These are phyloP conservation scores for Bos taurus DNA, from an alignment of 2,113 vertebrate genomes.

Conservation along the genomic window ARS-UCD2.0 NC_037351.1:3664501-3665000, in stretches of 20 bases:
- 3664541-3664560: neutral
- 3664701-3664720: rapidly evolving
- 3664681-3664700: rapidly evolving
- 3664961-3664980: neutral
- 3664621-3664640: neutral
- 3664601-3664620: neutral
- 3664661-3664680: neutral
- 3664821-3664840: neutral
- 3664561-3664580: neutral
- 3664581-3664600: rapidly evolving
- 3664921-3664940: neutral
- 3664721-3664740: neutral
- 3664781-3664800: neutral
- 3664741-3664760: neutral
- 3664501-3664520: neutral
- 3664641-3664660: neutral
- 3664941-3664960: neutral
- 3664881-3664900: neutral
- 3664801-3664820: neutral
- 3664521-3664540: neutral
- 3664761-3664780: neutral
- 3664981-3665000: neutral
- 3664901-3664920: neutral
- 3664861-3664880: neutral
- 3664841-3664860: neutral